phyloP scores from a whole-genome alignment of 2,113 vertebrate species.

The Chaenocephalus aceratus region DNA sequence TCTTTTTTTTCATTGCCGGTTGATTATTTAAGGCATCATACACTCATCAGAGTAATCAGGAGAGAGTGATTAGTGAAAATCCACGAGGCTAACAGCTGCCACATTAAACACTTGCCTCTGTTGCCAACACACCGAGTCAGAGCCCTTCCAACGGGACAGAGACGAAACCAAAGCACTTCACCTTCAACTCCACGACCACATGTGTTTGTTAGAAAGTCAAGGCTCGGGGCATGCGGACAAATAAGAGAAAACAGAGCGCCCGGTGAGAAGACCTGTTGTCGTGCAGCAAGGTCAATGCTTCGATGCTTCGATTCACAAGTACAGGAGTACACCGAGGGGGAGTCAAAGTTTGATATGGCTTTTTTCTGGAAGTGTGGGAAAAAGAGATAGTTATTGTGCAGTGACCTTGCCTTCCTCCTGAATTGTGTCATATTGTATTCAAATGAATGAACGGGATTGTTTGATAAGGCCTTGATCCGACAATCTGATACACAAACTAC shows the following conservation, averaged over 20 bases:
- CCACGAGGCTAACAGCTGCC: constrained; percentile 86
- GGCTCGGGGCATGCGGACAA: constrained; percentile 57
- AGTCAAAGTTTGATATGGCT: constrained; percentile 61
- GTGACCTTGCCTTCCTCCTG: constrained; percentile 32
- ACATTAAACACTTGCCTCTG: constrained; percentile 84
- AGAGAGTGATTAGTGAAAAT: constrained; percentile 87
- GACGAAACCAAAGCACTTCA: constrained; percentile 75
- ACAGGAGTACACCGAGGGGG: constrained; percentile 28
- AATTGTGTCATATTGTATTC: constrained; percentile 6
- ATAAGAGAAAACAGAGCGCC: constrained; percentile 59
- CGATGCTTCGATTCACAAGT: constrained; percentile 39
- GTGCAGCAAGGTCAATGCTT: constrained; percentile 66
- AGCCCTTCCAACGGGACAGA: constrained; percentile 76
- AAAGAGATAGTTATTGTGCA: constrained; percentile 22
- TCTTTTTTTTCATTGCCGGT: constrained; percentile 79
- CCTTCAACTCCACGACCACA: constrained; percentile 70
- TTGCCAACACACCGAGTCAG: constrained; percentile 78
- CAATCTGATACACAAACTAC: constrained; percentile 1
- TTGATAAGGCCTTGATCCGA: constrained; percentile 8
- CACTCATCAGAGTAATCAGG: constrained; percentile 87
- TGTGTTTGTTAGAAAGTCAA: constrained; percentile 79
- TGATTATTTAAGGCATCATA: constrained; percentile 88
- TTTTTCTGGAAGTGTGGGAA: constrained; percentile 66
- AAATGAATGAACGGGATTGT: not conserved
- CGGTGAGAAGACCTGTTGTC: constrained; percentile 58